A percentile compares a stretch with the other conserved stretches of the same genome.
These are phyloP conservation scores for Rhinophrynus dorsalis DNA, from an alignment of 2,797 vertebrate species.

Conservation along the genomic window DNA sequence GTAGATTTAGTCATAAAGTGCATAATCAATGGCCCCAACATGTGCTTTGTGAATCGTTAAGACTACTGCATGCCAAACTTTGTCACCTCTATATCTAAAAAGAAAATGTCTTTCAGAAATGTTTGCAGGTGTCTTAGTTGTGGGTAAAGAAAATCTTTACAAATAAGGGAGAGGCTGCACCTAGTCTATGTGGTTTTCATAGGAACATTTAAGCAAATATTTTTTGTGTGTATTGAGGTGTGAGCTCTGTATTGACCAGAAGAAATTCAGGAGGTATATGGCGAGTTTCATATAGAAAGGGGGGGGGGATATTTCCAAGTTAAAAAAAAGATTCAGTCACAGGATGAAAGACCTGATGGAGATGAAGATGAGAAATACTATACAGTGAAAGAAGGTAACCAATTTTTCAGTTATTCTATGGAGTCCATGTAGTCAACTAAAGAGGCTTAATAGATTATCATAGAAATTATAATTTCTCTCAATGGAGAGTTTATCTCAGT, in stretches of 20 bases:
- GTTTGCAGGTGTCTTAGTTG: conserved; percentile 34
- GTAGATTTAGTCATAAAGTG: background rate
- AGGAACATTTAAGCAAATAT: conserved; percentile 14
- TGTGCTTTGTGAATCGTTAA: background rate
- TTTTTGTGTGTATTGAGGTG: conserved; percentile 32
- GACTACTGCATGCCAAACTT: conserved; percentile 21
- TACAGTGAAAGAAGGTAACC: too few species aligned
- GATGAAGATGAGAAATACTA: too few species aligned
- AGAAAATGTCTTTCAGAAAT: conserved; percentile 26
- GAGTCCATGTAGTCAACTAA: too few species aligned
- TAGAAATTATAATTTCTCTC: too few species aligned
- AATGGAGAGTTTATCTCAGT: too few species aligned
- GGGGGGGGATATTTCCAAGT: background rate
- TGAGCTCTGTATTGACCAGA: conserved; percentile 8
- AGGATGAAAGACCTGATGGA: background rate
- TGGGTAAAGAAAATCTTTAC: conserved; percentile 21
- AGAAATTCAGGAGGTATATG: background rate
- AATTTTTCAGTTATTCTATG: too few species aligned
- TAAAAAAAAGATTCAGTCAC: background rate
- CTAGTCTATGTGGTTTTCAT: background rate
- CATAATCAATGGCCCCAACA: background rate
- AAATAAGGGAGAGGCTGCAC: conserved; percentile 37
- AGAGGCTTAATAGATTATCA: too few species aligned
- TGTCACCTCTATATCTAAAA: conserved; percentile 12
- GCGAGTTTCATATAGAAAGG: background rate